Evolutionary conservation across 2,797 vertebrate genomes (phyloP), one percentile per base, ranked within the genome.

Genomic region (Buceros bicornis): DNA sequence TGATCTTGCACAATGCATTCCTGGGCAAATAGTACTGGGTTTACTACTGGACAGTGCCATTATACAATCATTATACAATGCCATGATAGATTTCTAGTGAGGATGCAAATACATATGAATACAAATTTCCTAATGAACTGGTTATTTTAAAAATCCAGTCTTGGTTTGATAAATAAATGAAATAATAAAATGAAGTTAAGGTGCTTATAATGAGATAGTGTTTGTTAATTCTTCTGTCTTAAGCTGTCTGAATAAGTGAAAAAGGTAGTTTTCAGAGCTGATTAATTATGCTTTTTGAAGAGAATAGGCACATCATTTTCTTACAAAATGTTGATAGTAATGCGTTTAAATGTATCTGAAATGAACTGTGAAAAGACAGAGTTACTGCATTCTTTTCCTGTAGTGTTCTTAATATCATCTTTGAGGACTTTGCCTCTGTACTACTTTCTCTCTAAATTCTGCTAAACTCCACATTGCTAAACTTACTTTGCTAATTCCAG

Each of bases 311-410:
- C 53, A 88, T 72, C 11, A 40, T 88, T 94, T 93, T 88, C 79
- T 69, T 62, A 61, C 21, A 86, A 35, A 50, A 81, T 95, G 87
- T 94, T 92, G 25, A 78, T 86, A 51, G 19, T 92, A 82, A 83
- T 89, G 58, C 24, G 48, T 0, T 0, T 40, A 81, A 92, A 67
- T 71, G 17, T 82, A 65, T 43, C 60, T 80, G 53, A 93, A 96
- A 87, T 73, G 43, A 93, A 64, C 53, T 82, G 48, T 92, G 71
- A 85, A 95, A 92, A 85, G 84, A 85, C 26, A 70, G 51, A 77
- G 12, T 62, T 37, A 82, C 77, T 94, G 31, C 28, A 65, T 65
- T 74, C 11, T 78, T 84, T 37, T 84, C 10, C 43, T 53, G 11
- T 10, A 80, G 53, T 87, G 93, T 91, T 35, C 69, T 71, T 83